Base-by-base conservation (phyloP, 1,140 invertebrate genomes). In the Bombyx mandarina region DNA sequence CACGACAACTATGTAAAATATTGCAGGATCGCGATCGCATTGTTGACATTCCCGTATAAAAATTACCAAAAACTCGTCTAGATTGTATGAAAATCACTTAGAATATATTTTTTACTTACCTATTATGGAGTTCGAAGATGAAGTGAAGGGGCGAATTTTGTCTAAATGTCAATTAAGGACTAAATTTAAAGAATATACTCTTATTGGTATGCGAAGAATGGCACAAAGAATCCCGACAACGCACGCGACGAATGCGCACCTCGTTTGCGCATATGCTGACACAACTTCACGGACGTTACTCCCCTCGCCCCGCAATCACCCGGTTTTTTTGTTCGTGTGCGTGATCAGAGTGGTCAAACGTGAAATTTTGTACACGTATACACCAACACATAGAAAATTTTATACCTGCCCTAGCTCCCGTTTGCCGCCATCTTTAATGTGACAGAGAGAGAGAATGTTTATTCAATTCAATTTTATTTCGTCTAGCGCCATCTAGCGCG, bases 211-310 rank as follows among this genome's bases (percentile, higher is more conserved):
- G 94, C 92, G 90, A 94, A 93, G 94, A 95, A 95, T 95, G 94
- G 93, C 93, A 95, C 93, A 95, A 95, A 95, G 94, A 95, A 95
- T 95, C 94, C 91, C 90, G 93, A 95, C 93, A 94, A 95, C 94
- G 94, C 93, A 94, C 90, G 91, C 91, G 90, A 89, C 91, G 90
- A 91, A 89, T 92, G 94, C 94, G 94, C 94, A 94, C 89, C 90
- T 89, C 88, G 88, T 91, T 89, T 91, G 93, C 93, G 93, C 93
- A 94, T 89, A 90, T 92, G 90, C 90, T 90, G 90, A 90, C 90
- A 91, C 90, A 89, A 89, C 89, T 89, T 89, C 89, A 85, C 89
- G 89, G 90, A 90, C 91, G 90, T 82, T 79, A 71, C 74, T 77
- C 79, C 81, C 82, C 78, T 75, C 75, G 73, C 73, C 81, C 80